Evolutionary conservation across 1,140 invertebrate species (phyloP).

Genomic region (Hyles euphorbiae): DNA sequence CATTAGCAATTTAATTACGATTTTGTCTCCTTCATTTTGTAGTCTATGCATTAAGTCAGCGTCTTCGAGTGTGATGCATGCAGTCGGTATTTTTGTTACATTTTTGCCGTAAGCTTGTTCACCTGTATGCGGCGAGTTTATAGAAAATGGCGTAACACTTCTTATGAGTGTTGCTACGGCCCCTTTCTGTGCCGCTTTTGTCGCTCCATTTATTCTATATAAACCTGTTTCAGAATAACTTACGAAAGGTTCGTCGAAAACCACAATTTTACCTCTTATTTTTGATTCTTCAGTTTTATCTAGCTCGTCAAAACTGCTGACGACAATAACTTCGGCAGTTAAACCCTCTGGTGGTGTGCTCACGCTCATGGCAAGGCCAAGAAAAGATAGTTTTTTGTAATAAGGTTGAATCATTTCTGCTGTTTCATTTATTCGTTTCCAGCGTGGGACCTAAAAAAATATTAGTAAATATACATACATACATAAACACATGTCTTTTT

Average conservation of each 20-base stretch:
- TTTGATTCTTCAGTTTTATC: slow-evolving; percentile 63
- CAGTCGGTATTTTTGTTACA: slow-evolving; percentile 85
- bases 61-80: slow-evolving; percentile 88
- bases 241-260: slow-evolving; percentile 81
- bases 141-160: slow-evolving; percentile 85
- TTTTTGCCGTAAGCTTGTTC: slow-evolving; percentile 77
- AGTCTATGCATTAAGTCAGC: slow-evolving; percentile 83
- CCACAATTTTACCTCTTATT: slow-evolving; percentile 82
- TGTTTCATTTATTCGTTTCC: slow-evolving; percentile 78
- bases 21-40: slow-evolving; percentile 75
- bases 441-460: slow-evolving; percentile 62
- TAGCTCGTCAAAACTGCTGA: slow-evolving; percentile 81
- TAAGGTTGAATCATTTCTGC: slow-evolving; percentile 77
- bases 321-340: slow-evolving; percentile 81
- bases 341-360: slow-evolving; percentile 81
- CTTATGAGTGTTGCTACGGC: slow-evolving; percentile 85
- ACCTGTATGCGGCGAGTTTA: slow-evolving; percentile 83
- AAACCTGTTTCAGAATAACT: slow-evolving; percentile 78
- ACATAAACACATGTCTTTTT: too few relatives aligned
- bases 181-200: slow-evolving; percentile 80
- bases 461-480: too few relatives aligned
- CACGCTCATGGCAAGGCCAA: slow-evolving; percentile 80
- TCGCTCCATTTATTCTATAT: slow-evolving; percentile 67
- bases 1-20: slow-evolving; percentile 69
- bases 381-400: slow-evolving; percentile 73